These are phyloP conservation scores for Campylomormyrus tamandua DNA, from an alignment of 2,113 vertebrate species.

Conservation along the genomic window DNA sequence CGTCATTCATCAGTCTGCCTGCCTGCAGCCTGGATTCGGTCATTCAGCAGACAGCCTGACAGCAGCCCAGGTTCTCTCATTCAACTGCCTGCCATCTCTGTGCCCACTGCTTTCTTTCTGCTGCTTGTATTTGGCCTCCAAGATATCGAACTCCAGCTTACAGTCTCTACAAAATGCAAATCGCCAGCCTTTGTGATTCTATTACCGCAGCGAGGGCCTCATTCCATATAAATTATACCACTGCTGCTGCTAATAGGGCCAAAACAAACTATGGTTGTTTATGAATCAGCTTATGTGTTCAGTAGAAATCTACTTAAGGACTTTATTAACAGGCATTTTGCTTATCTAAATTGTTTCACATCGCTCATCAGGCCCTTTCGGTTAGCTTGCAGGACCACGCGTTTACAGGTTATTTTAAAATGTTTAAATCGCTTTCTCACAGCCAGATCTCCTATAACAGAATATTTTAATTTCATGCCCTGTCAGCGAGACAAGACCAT, in stretches of 20 bases:
- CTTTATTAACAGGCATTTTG: slow-evolving; percentile 19
- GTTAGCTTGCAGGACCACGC: not conserved
- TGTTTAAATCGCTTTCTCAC: not conserved
- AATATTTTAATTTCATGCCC: slow-evolving; percentile 8
- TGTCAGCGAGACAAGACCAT: not conserved
- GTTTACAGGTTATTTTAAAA: not conserved
- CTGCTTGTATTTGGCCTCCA: not conserved
- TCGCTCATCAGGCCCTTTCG: not conserved
- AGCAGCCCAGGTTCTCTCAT: not conserved
- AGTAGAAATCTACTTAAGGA: slow-evolving; percentile 20
- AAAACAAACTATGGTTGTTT: slow-evolving; percentile 23
- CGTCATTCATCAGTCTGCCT: not conserved
- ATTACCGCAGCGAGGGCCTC: slow-evolving; percentile 14
- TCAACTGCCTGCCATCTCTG: not conserved
- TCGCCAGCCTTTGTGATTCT: slow-evolving; percentile 8
- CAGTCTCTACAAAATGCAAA: not conserved
- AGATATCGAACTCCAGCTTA: slow-evolving; percentile 1
- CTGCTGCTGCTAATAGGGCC: slow-evolving; percentile 13
- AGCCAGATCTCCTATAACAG: not conserved
- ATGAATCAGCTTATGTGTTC: slow-evolving; percentile 15
- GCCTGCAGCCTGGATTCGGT: not conserved
- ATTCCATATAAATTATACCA: slow-evolving; percentile 21
- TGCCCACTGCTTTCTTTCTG: not conserved
- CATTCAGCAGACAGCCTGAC: not conserved
- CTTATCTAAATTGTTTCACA: slow-evolving; percentile 15